A percentile compares a stretch with the other conserved stretches of the same genome.
These are phyloP conservation scores for Limosa lapponica DNA, from an alignment of 2,797 vertebrate genomes.

Conservation along the genomic window DNA sequence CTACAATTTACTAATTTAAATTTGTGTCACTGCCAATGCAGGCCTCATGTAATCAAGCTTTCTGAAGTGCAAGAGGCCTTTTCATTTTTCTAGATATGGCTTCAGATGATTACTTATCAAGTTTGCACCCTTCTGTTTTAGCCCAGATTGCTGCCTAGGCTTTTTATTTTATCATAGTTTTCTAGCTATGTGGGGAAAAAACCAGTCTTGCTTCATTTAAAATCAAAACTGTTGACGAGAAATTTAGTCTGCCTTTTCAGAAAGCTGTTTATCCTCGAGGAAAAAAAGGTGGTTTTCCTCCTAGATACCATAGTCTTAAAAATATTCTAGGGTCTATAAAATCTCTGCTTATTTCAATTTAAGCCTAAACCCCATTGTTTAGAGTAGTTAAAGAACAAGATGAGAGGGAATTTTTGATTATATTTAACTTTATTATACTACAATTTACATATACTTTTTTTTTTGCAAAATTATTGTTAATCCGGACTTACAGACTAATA, in stretches of 20 bases:
- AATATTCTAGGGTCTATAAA: background rate
- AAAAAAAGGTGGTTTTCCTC: background rate
- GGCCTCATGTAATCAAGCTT: background rate
- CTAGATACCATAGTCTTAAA: background rate
- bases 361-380: background rate
- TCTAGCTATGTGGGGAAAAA: too few species aligned
- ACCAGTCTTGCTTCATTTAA: background rate
- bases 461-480: background rate
- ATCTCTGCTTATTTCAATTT: background rate
- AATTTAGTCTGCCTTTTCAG: background rate
- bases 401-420: background rate
- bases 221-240: background rate
- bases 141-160: background rate
- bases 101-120: background rate
- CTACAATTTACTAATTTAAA: background rate
- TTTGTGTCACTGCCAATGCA: background rate
- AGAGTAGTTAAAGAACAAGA: background rate
- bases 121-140: background rate
- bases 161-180: background rate
- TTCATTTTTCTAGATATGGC: background rate
- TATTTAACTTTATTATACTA: background rate
- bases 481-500: background rate
- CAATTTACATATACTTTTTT: background rate
- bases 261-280: background rate
- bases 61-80: background rate